Evolutionary conservation across 2,888 invertebrate species (phyloP), one percentile per base, ranked within the genome.

Genomic region (Heteromurus nitidus): DNA sequence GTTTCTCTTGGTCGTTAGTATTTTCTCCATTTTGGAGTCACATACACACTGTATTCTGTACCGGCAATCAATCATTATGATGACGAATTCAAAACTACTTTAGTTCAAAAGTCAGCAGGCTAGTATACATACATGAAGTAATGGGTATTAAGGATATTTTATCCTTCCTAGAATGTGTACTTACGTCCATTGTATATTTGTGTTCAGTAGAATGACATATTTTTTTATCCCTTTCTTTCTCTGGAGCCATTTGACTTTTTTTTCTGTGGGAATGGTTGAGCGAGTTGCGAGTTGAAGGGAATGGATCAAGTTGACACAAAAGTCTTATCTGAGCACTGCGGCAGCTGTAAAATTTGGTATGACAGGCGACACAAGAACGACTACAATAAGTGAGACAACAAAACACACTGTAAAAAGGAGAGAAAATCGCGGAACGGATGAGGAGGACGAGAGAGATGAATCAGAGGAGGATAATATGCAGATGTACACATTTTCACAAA

Each of bases 291-390:
- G n/a, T n/a, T n/a, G n/a, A n/a, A n/a, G n/a, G n/a, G n/a, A n/a
- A n/a, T n/a, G 62, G 64, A 77, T 69, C 69, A 70, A 77, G 77
- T 77, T 77, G 77, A 77, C 77, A 77, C 28, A 36, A n/a, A n/a
- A 69, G 69, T 64, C 69, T 69, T 77, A 77, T 77, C 69, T 28
- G 64, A 69, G 70, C 69, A 77, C 77, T 77, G 77, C 77, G 77
- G 77, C 77, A 69, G 77, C 77, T 69, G 77, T 77, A 77, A 77
- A 77, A 77, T 77, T 77, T 26, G 69, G 62, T 69, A 77, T 77
- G 69, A 77, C 69, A 70, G 77, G 64, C 77, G 64, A 64, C 53
- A 64, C 69, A 69, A 36, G 64, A 77, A 77, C 47, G 26, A 28
- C 65, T 31, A 44, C 53, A 53, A 64, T 3, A 31, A 18, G 24